Evolutionary conservation across 2,113 vertebrate genomes (phyloP).

Genomic region (Ailurus styani): DNA sequence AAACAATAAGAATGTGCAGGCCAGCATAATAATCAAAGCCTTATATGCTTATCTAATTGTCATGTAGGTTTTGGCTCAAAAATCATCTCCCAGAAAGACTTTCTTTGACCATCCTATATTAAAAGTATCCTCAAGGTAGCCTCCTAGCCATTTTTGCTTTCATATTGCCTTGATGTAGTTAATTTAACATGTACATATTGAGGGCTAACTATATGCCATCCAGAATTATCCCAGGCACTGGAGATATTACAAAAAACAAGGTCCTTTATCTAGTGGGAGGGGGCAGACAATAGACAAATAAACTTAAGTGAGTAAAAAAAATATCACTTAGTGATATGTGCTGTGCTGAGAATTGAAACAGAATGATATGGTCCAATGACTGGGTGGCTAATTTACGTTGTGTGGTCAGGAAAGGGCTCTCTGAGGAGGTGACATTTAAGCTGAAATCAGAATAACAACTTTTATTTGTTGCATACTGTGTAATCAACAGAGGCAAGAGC

Average conservation of each 20-base stretch:
- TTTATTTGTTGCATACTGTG: background rate
- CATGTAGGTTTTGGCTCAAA: background rate
- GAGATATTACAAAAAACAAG: background rate
- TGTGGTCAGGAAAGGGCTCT: background rate
- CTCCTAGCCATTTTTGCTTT: background rate
- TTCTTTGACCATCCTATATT: background rate
- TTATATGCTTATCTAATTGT: background rate
- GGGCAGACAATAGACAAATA: background rate
- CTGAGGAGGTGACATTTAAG: conserved; percentile 16
- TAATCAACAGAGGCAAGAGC: background rate
- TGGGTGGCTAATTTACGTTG: background rate
- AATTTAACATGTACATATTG: background rate
- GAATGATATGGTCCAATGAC: background rate
- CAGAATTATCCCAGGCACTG: background rate
- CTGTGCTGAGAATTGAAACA: background rate
- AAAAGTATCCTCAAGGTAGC: background rate
- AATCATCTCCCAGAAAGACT: background rate
- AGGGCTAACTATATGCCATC: background rate
- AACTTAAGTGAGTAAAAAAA: background rate
- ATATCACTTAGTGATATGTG: background rate
- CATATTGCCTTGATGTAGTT: background rate
- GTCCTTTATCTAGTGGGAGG: background rate
- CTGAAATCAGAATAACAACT: background rate
- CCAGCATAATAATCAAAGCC: background rate
- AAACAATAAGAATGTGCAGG: background rate